phyloP scores from a whole-genome alignment of 2,888 invertebrate genomes.

The Pteria penguin region DNA sequence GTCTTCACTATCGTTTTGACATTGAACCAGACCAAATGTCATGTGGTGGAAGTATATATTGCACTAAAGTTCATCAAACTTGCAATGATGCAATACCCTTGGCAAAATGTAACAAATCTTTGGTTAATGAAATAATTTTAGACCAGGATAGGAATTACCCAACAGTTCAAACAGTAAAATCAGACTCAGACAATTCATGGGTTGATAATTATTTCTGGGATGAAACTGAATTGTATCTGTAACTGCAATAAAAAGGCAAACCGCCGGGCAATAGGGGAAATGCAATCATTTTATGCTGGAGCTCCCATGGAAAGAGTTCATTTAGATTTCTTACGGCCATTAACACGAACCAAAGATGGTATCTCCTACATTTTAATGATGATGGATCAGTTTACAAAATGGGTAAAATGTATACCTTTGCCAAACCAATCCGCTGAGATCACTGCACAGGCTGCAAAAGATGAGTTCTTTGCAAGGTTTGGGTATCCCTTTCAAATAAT shows the following conservation, averaged over 20 bases:
- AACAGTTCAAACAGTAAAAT: not conserved
- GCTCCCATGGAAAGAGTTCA: too few relatives aligned
- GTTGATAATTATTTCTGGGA: not conserved
- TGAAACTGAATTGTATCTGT: not conserved
- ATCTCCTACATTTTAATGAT: conserved; percentile 29
- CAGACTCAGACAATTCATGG: not conserved
- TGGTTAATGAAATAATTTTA: not conserved
- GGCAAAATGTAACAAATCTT: not conserved
- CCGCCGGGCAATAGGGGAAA: not conserved
- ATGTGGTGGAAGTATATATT: conserved; percentile 13
- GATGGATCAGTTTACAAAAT: too few relatives aligned
- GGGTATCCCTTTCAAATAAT: too few relatives aligned
- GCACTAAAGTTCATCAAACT: not conserved
- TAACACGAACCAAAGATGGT: conserved; percentile 12
- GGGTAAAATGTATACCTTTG: conserved; percentile 15
- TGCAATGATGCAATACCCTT: conserved; percentile 16
- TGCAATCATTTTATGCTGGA: conserved; percentile 1
- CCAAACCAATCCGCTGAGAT: conserved; percentile 2
- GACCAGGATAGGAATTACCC: not conserved
- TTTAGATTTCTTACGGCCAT: conserved; percentile 38
- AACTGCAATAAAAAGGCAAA: not conserved
- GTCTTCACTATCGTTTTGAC: not conserved
- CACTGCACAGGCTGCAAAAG: too few relatives aligned
- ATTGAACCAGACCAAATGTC: not conserved
- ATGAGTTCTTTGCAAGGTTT: too few relatives aligned